phyloP scores from a whole-genome alignment of 2,797 vertebrate species.

The Aldrovandia affinis region DNA sequence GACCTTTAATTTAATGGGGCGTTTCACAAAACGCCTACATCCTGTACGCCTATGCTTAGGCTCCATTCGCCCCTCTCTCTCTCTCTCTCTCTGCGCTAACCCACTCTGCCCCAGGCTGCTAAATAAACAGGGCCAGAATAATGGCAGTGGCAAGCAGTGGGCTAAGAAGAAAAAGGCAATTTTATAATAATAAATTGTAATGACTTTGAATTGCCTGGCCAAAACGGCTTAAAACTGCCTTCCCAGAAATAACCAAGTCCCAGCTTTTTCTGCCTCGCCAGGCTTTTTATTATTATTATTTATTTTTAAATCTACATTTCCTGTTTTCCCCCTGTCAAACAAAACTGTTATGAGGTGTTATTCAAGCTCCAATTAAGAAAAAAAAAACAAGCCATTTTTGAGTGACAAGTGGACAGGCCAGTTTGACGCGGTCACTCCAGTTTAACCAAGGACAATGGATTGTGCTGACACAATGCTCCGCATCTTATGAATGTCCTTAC shows the following conservation, averaged over 20 bases:
- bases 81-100: not conserved
- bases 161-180: constrained; percentile 10
- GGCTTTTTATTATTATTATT: not conserved
- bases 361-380: not conserved
- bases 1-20: not conserved
- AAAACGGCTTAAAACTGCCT: constrained; percentile 19
- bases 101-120: not conserved
- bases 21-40: not conserved
- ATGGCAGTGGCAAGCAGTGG: constrained; percentile 7
- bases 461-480: not conserved
- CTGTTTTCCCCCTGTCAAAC: not conserved
- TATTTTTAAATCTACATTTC: not conserved
- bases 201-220: constrained; percentile 8
- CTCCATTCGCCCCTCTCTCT: not conserved
- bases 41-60: not conserved
- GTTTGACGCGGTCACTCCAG: not conserved
- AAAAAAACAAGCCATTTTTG: not conserved
- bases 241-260: not conserved
- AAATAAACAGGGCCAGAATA: not conserved
- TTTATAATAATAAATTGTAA: constrained; percentile 25
- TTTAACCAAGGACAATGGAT: not conserved
- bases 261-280: not conserved
- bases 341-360: not conserved
- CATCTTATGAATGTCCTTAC: not conserved
- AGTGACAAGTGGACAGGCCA: not conserved